Conservation (phyloP, 1,140 invertebrate species). For the Papilio xuthus region DNA sequence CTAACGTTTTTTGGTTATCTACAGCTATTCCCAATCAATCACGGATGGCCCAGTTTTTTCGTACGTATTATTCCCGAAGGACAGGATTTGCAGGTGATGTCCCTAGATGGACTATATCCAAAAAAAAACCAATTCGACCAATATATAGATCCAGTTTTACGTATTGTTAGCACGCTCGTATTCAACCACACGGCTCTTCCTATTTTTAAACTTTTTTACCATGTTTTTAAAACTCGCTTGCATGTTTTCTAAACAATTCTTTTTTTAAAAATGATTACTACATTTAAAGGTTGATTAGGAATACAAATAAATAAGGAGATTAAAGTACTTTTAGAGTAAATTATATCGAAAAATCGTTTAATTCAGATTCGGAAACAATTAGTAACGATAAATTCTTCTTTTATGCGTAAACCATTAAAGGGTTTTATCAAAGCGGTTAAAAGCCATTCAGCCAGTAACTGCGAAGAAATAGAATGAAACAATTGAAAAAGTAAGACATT, state of each 20-base stretch:
- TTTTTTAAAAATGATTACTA: neutral
- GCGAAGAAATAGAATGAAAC: neutral
- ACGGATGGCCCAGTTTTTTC: slow-evolving; percentile 65
- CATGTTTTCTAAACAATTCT: neutral
- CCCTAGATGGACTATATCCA: slow-evolving; percentile 20
- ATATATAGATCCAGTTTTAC: slow-evolving; percentile 9
- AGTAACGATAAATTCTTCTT: neutral
- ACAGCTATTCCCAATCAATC: slow-evolving; percentile 70
- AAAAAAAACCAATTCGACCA: neutral
- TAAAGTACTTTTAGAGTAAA: neutral
- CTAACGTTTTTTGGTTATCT: slow-evolving; percentile 67
- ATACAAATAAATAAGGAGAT: neutral
- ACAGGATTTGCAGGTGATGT: slow-evolving; percentile 46
- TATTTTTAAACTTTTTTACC: neutral
- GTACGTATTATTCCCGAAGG: slow-evolving; percentile 63
- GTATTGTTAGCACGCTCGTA: neutral
- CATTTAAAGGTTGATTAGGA: neutral
- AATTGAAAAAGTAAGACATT: neutral
- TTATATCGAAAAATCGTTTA: neutral
- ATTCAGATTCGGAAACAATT: neutral
- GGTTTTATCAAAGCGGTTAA: neutral
- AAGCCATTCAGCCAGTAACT: neutral
- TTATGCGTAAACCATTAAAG: neutral
- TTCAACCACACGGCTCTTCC: neutral
- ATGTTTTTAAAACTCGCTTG: neutral